Evolutionary conservation across 30 jellyfish, hydroid and myxozoan species (phyloP).

Genomic region (Aurelia aurita complex sp. Pacific): DNA sequence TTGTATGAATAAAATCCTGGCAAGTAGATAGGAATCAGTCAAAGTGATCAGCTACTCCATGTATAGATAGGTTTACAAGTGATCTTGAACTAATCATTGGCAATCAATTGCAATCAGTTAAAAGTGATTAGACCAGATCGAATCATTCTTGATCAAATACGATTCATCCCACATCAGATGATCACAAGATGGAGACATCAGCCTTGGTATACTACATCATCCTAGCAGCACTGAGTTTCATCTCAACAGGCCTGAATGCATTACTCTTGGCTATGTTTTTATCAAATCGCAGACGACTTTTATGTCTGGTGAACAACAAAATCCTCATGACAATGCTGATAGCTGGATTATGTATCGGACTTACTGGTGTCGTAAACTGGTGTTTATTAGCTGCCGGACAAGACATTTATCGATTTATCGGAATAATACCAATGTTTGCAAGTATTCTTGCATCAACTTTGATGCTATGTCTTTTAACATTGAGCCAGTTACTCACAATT

Average conservation of each 20-base stretch:
- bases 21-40: too few species aligned
- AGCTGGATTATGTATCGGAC: slow-evolving; percentile 37
- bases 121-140: too few species aligned
- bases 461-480: slow-evolving; percentile 39
- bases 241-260: slow-evolving; percentile 9
- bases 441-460: slow-evolving; percentile 27
- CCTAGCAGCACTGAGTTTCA: slow-evolving; percentile 21
- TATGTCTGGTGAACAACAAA: slow-evolving; percentile 21
- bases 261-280: slow-evolving; percentile 31
- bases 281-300: slow-evolving; percentile 26
- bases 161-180: background rate
- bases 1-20: too few species aligned
- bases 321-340: slow-evolving; percentile 43
- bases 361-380: slow-evolving; percentile 56
- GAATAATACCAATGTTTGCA: slow-evolving; percentile 62
- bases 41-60: too few species aligned
- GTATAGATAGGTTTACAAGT: too few species aligned
- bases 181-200: slow-evolving; percentile 17
- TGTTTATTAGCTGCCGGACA: slow-evolving; percentile 1
- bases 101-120: too few species aligned
- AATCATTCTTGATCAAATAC: too few species aligned
- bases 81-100: too few species aligned
- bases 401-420: slow-evolving; percentile 23
- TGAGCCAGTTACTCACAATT: slow-evolving; percentile 30
- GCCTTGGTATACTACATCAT: slow-evolving; percentile 19